Base-by-base conservation (phyloP, 2,113 vertebrate genomes). In the Pyxicephalus adspersus region DNA sequence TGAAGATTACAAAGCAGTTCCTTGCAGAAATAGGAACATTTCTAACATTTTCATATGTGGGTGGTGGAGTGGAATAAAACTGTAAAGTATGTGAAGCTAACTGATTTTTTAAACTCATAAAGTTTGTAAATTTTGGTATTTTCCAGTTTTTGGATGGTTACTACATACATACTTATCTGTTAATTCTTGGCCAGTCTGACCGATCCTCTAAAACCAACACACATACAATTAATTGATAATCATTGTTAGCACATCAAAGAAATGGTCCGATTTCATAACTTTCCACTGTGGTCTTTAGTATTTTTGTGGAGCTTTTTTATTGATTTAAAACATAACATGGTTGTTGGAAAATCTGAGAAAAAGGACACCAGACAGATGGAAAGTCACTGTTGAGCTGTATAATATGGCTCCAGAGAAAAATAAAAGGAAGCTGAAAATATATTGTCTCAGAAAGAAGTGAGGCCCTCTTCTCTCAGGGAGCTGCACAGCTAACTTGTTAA, bases 361-460 rank as follows among this genome's bases (percentile, higher is more conserved):
- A 72, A 57, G 26, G 23, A 22, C 4, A 57, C 25, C 28, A 57
- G 52, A 73, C 70, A 73, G 52, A 73, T 22, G 28, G 28, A 31
- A 57, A 25, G 54, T 31, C 70, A 58, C 28, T 58, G 25, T 25
- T 73, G 70, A 73, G 54, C 54, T 57, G 54, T 34, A 52, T 73
- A 73, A 73, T 55, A 73, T 73, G 52, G 52, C 70, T 58, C 28
- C 28, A 31, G 70, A 34, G 52, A 57, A 57, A 72, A 57, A 72
- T 55, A 54, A 54, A 72, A 72, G 68, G 38, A 22, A 73, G 26
- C 51, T 58, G 29, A 31, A 58, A 57, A 58, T 73, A 58, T 73
- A 57, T 58, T 1, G 67, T 52, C 67, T 54, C 19, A 28, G 67
- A 71, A 71, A 28, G 51, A 52, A 73, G 31, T 73, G 18, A 73